phyloP scores from a whole-genome alignment of 2,113 vertebrate genomes.

The Heteronetta atricapilla region DNA sequence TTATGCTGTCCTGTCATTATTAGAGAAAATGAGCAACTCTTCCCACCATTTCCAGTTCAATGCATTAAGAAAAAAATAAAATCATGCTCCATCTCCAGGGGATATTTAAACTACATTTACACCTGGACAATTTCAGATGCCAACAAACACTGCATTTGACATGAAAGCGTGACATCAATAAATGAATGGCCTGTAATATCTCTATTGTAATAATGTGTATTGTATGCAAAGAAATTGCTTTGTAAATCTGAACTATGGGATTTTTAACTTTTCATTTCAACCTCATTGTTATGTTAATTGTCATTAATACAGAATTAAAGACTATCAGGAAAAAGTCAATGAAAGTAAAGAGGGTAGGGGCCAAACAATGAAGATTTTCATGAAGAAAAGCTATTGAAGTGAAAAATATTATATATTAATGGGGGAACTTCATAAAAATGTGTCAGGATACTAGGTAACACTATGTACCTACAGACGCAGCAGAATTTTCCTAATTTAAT shows the following conservation, averaged over 20 bases:
- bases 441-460: background rate
- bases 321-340: background rate
- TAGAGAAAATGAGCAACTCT: background rate
- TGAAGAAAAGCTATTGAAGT: background rate
- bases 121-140: background rate
- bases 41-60: background rate
- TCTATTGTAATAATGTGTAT: background rate
- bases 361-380: background rate
- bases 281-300: background rate
- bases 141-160: background rate
- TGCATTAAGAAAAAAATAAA: background rate
- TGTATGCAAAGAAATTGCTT: background rate
- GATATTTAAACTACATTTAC: background rate
- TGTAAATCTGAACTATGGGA: background rate
- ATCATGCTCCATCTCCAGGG: background rate
- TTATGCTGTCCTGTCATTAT: background rate
- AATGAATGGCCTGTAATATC: background rate
- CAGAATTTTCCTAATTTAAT: background rate
- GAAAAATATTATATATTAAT: background rate
- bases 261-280: background rate
- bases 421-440: background rate
- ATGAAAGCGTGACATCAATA: background rate
- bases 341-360: background rate
- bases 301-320: background rate
- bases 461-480: background rate